Evolutionary conservation across 2,888 invertebrate genomes (phyloP).

Genomic region (Eupithecia abbreviata): DNA sequence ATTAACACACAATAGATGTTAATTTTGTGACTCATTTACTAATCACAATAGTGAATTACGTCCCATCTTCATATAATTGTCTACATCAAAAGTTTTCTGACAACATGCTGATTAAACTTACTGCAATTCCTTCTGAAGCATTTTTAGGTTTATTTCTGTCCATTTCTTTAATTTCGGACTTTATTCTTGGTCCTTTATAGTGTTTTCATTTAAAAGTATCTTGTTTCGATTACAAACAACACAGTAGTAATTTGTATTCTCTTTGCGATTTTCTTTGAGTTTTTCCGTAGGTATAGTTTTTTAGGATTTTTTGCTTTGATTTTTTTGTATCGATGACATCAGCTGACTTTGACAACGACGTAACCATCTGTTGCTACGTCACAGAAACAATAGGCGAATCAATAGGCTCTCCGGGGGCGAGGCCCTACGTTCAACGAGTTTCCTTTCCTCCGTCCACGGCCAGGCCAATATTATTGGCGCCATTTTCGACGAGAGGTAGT

Average conservation of each 20-base stretch:
- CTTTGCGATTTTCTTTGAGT: neutral
- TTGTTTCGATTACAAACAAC: neutral
- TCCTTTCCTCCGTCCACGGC: too few relatives aligned
- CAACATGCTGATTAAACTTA: constrained; percentile 52
- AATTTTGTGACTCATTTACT: neutral
- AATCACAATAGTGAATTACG: neutral
- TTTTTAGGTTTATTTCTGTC: constrained; percentile 71
- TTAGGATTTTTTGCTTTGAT: neutral
- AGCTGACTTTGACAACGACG: constrained; percentile 10
- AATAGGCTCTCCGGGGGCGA: too few relatives aligned
- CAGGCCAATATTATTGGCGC: too few relatives aligned
- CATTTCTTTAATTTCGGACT: constrained; percentile 51
- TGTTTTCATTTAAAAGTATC: neutral
- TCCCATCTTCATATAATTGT: neutral
- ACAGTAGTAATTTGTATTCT: neutral
- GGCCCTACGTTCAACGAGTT: too few relatives aligned
- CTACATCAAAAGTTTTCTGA: neutral
- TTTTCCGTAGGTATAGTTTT: neutral
- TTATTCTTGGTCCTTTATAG: neutral
- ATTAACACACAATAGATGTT: neutral
- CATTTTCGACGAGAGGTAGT: too few relatives aligned
- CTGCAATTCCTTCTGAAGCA: constrained; percentile 80
- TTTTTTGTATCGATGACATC: constrained; percentile 5
- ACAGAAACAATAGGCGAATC: neutral
- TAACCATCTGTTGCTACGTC: neutral